These are phyloP conservation scores for Napeogenes inachia DNA, from an alignment of 2,888 invertebrate genomes.

Conservation along the genomic window DNA sequence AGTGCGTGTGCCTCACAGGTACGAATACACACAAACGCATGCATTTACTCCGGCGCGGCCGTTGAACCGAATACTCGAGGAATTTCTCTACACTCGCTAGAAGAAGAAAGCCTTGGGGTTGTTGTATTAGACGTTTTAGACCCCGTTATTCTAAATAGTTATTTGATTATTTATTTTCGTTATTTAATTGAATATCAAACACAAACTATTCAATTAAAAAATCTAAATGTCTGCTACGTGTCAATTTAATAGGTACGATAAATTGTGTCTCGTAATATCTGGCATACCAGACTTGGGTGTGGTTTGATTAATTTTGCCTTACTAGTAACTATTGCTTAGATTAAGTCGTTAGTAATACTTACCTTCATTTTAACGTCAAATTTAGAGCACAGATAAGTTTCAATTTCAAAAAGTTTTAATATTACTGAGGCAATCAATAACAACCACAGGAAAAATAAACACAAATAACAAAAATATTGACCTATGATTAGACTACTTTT, in stretches of 20 bases:
- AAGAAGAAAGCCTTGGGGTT: conserved; percentile 1
- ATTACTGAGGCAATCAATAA: too few species aligned
- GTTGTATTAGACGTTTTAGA: neutral
- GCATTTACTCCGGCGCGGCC: conserved; percentile 66
- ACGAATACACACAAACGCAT: conserved; percentile 56
- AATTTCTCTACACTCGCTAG: conserved; percentile 64
- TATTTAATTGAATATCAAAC: too few species aligned
- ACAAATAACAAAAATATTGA: too few species aligned
- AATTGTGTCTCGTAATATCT: conserved; percentile 50
- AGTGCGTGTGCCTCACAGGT: conserved; percentile 63
- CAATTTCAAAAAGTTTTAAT: too few species aligned
- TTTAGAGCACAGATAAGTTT: too few species aligned
- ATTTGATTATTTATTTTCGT: too few species aligned
- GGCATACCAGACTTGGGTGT: conserved; percentile 62
- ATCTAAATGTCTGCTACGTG: too few species aligned
- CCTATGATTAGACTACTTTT: too few species aligned
- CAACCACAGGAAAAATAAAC: too few species aligned
- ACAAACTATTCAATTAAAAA: too few species aligned
- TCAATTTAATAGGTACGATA: neutral
- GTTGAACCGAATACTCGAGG: conserved; percentile 75
- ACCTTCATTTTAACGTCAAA: neutral
- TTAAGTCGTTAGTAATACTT: conserved; percentile 3
- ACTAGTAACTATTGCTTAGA: too few species aligned
- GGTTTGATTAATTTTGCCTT: conserved; percentile 37
- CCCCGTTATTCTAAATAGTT: neutral